A percentile compares a stretch with the other conserved stretches of the same genome.
phyloP scores from a whole-genome alignment of 2,113 vertebrate species.

The Trematomus loennbergii region DNA sequence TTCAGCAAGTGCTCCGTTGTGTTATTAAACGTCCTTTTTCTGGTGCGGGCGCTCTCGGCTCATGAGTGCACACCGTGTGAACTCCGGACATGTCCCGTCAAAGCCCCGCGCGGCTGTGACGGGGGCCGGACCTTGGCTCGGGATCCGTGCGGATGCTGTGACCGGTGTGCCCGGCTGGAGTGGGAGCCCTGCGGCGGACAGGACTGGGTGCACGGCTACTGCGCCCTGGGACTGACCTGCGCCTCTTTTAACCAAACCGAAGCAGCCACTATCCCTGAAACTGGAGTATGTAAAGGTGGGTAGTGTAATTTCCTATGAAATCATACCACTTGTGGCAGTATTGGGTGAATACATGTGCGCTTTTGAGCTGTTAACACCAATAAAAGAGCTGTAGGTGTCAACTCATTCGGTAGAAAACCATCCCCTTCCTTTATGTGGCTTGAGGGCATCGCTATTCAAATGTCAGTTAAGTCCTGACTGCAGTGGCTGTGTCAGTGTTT shows the following conservation, averaged over 20 bases:
- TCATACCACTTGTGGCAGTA: not conserved
- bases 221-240: conserved; percentile 83
- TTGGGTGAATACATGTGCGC: not conserved
- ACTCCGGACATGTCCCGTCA: conserved; percentile 75
- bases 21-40: conserved; percentile 65
- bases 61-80: conserved; percentile 81
- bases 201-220: conserved; percentile 85
- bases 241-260: conserved; percentile 77
- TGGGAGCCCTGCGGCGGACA: conserved; percentile 84
- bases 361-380: not conserved
- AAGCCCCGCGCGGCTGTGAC: conserved; percentile 73
- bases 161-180: conserved; percentile 81
- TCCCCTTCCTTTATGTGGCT: conserved; percentile 1
- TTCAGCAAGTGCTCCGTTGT: conserved; percentile 58
- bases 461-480: conserved; percentile 49
- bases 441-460: conserved; percentile 44
- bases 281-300: conserved; percentile 85
- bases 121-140: conserved; percentile 73
- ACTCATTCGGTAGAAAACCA: not conserved
- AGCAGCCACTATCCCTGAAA: conserved; percentile 69
- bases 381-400: conserved; percentile 7
- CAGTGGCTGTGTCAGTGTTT: conserved; percentile 51
- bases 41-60: conserved; percentile 71
- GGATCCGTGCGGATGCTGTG: conserved; percentile 86
- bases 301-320: not conserved